Evolutionary conservation across 2,113 vertebrate species (phyloP).

Genomic region (Lota lota): DNA sequence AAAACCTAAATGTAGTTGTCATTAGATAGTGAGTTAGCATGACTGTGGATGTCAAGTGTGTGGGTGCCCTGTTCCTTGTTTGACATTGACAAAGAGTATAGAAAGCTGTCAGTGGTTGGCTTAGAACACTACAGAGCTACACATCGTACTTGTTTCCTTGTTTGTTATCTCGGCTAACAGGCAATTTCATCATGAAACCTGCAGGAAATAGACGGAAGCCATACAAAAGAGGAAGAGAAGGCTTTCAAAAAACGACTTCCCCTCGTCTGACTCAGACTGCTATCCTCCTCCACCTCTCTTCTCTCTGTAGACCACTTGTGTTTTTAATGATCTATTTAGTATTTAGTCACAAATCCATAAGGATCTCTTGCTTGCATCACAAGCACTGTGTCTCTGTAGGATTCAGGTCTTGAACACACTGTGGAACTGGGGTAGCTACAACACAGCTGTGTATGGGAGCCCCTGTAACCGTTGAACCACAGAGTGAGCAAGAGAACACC

Average conservation of each 20-base stretch:
- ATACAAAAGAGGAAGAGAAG: slow-evolving; percentile 52
- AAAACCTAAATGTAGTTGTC: too few relatives aligned
- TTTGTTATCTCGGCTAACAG: too few relatives aligned
- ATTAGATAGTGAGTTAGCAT: too few relatives aligned
- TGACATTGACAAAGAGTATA: too few relatives aligned
- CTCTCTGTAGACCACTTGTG: neutral
- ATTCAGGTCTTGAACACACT: neutral
- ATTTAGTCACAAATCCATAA: too few relatives aligned
- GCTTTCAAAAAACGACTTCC: slow-evolving; percentile 61
- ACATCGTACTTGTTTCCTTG: too few relatives aligned
- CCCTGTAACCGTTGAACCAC: neutral
- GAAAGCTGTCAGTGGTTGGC: too few relatives aligned
- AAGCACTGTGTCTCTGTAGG: neutral
- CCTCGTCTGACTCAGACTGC: slow-evolving; percentile 28
- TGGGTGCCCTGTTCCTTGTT: too few relatives aligned
- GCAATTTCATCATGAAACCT: slow-evolving; percentile 16
- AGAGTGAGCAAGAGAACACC: neutral
- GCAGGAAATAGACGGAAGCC: slow-evolving; percentile 45
- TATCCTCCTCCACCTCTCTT: neutral
- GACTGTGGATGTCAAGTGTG: too few relatives aligned
- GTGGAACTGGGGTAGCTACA: neutral
- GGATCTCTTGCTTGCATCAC: neutral
- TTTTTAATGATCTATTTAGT: neutral
- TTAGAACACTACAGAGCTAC: too few relatives aligned
- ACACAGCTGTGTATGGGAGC: neutral